Base-by-base conservation (phyloP, 2,888 invertebrate species). In the Poecilobothrus nobilitatus region DNA sequence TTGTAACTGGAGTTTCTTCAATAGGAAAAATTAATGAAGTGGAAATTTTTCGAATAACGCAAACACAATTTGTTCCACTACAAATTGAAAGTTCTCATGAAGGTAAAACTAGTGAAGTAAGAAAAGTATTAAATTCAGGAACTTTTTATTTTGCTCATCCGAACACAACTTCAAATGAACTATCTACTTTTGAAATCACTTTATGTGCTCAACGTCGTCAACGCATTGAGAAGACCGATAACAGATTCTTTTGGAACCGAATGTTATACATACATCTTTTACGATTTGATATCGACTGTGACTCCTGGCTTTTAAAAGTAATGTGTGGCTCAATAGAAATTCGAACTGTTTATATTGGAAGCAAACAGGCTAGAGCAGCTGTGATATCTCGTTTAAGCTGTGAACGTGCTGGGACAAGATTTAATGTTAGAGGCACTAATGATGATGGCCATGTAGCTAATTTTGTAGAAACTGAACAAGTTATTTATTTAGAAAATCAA, bases 381-480 rank as follows among this genome's bases (percentile, higher is more conserved):
- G 88, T 99, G 33, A 89, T 99, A 71, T 99, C 99, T 1, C 86
- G 99, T 71, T 86, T 99, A 41, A 97, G 97, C 79, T 97, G 96
- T 83, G 98, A 99, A 83, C 86, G 99, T 74, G 98, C 98, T 68
- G 99, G 99, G 37, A 99, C 99, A 33, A 86, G 94, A 82, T 99
- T 99, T 80, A 97, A 98, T 84, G 97, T 98, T 0, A 86, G 99
- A 73, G 99, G 99, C n/a, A 94, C 93, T 73, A 98, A 99, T 83
- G 99, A 99, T 83, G 95, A 97, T 80, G 99, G 99, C 0, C 93
- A 97, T 84, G 99, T 99, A 20, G 99, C 99, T 1, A 99, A 99
- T 85, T 99, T 99, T 86, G 98, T 98, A 37, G 99, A 99, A 86
- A 99, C 99, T 1, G 99, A 99, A 83, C 99, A 99, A 85, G 93